Percentiles rank a stretch among this genome's conserved stretches.
These are phyloP conservation scores for Ooceraea biroi DNA, from an alignment of 1,140 invertebrate genomes.

Conservation along the genomic window DNA sequence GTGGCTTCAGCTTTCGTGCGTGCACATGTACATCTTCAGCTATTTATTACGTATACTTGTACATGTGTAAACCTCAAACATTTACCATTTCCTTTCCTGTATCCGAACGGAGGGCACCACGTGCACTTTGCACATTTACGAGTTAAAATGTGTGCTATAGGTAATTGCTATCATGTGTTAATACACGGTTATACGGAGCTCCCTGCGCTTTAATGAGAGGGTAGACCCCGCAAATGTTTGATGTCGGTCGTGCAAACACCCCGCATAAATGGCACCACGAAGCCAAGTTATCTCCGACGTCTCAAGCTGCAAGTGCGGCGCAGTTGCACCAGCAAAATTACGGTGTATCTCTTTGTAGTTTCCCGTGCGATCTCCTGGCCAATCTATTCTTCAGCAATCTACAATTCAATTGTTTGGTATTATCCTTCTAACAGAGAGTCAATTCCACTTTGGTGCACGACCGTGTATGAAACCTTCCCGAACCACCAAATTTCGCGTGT, in stretches of 20 bases:
- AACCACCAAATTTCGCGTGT: not conserved
- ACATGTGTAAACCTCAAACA: not conserved
- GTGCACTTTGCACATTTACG: not conserved
- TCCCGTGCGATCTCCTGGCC: not conserved
- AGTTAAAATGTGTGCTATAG: not conserved
- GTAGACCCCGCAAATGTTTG: constrained; percentile 28
- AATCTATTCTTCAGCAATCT: constrained; percentile 32
- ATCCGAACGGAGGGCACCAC: no score
- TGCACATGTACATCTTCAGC: not conserved
- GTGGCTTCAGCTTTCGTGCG: no score
- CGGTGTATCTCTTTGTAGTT: constrained; percentile 22
- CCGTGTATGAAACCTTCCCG: no score
- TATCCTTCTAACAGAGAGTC: no score
- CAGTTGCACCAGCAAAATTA: constrained; percentile 16
- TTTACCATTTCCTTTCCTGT: not conserved
- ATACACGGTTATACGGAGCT: not conserved
- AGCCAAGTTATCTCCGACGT: not conserved
- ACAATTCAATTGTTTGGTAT: constrained; percentile 24
- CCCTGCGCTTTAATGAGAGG: constrained; percentile 22
- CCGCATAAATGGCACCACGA: not conserved
- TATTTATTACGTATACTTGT: constrained; percentile 1
- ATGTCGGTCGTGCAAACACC: not conserved
- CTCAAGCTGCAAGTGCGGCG: not conserved
- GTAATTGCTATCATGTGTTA: not conserved
- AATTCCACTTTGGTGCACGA: not conserved